Evolutionary conservation across 2,113 vertebrate genomes (phyloP).

Genomic region (Formicarius rufipectus): DNA sequence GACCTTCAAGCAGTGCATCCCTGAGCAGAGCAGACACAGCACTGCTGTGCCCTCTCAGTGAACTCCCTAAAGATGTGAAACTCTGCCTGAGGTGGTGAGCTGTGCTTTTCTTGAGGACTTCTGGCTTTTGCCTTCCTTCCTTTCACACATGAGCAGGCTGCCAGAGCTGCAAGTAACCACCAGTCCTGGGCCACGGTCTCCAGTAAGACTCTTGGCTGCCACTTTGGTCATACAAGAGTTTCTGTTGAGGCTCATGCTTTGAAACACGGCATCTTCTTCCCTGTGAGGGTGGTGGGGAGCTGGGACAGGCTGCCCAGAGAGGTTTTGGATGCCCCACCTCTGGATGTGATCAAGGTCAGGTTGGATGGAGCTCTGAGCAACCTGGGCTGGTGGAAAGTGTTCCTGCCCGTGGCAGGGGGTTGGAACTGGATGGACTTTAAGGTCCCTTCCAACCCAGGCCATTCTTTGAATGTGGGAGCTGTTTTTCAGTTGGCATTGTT

Average conservation of each 20-base stretch:
- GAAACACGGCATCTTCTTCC: neutral
- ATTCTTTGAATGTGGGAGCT: neutral
- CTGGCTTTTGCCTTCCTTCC: neutral
- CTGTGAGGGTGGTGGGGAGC: neutral
- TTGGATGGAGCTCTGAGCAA: neutral
- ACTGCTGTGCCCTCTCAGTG: neutral
- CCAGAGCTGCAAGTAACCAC: neutral
- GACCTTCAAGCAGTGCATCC: neutral
- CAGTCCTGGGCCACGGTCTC: neutral
- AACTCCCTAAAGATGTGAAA: neutral
- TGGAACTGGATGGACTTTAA: neutral
- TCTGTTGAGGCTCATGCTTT: neutral
- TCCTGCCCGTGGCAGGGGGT: neutral
- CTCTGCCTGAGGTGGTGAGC: neutral
- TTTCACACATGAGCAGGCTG: neutral
- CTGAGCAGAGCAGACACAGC: neutral
- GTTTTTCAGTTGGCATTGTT: neutral
- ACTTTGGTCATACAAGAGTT: neutral
- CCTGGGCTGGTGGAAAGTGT: neutral
- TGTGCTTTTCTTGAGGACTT: neutral
- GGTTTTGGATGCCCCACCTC: neutral
- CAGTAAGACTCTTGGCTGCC: neutral
- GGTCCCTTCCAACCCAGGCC: neutral
- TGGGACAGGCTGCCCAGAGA: neutral
- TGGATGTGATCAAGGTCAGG: neutral